Percentiles rank a stretch among this genome's conserved stretches.
Evolutionary conservation across 1,140 invertebrate genomes (phyloP).

Genomic region (Oscheius sp.): DNA sequence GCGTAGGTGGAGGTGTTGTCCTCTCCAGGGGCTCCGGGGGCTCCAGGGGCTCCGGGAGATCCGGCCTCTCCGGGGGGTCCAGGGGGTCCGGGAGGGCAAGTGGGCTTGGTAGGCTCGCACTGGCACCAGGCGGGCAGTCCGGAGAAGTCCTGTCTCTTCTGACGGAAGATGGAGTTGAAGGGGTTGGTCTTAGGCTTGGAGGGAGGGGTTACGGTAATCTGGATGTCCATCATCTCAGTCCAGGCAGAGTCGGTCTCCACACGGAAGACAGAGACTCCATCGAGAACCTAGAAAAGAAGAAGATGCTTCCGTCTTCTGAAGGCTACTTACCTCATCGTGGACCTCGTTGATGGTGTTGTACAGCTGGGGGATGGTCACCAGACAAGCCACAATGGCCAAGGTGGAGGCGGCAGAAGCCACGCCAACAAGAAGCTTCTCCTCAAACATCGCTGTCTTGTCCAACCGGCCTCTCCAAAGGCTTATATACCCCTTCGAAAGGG

Average conservation of each 20-base stretch:
- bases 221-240: conserved; percentile 48
- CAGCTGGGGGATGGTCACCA: conserved; percentile 35
- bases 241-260: conserved; percentile 44
- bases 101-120: conserved; percentile 43
- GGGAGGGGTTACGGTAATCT: conserved; percentile 41
- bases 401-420: conserved; percentile 21
- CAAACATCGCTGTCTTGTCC: conserved; percentile 33
- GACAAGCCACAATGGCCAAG: conserved; percentile 23
- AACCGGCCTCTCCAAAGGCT: conserved; percentile 7
- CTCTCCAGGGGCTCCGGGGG: conserved; percentile 32
- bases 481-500: conserved; percentile 1
- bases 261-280: conserved; percentile 42
- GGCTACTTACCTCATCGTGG: conserved; percentile 33
- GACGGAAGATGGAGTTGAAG: conserved; percentile 45
- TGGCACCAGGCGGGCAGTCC: conserved; percentile 46
- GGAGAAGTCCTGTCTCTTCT: conserved; percentile 44
- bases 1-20: conserved; percentile 41
- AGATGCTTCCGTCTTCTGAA: background rate
- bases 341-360: conserved; percentile 42
- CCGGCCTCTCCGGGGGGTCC: conserved; percentile 42
- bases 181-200: conserved; percentile 40
- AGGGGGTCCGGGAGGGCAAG: conserved; percentile 41
- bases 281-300: conserved; percentile 18
- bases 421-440: conserved; percentile 35
- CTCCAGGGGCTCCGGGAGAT: conserved; percentile 33